A percentile compares a stretch with the other conserved stretches of the same genome.
Conservation (phyloP, 2,113 vertebrate genomes). For the Hippopotamus amphibius region DNA sequence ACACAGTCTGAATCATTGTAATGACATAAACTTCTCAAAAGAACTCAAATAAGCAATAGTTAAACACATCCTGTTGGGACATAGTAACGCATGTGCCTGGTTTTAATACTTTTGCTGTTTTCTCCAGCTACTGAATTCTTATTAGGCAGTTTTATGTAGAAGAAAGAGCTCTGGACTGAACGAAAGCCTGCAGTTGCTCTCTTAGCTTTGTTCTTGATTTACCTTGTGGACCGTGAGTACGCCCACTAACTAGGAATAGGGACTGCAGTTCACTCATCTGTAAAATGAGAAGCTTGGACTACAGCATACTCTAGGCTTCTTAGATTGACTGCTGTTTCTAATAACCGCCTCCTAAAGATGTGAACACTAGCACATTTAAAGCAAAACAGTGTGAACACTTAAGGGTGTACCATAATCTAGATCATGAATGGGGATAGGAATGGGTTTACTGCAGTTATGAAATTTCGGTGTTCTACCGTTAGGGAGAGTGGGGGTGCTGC, state of each 20-base stretch:
- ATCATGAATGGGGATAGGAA: neutral
- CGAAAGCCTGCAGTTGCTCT: neutral
- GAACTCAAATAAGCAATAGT: neutral
- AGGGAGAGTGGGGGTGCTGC: neutral
- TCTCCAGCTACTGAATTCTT: neutral
- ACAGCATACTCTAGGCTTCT: neutral
- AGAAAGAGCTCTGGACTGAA: neutral
- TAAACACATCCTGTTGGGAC: neutral
- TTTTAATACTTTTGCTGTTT: neutral
- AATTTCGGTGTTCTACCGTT: neutral
- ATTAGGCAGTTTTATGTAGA: neutral
- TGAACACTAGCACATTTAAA: neutral
- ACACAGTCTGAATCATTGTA: neutral
- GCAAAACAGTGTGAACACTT: neutral
- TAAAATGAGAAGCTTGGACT: neutral
- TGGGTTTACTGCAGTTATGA: neutral
- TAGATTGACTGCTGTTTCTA: neutral
- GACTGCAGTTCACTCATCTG: neutral
- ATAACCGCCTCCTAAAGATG: neutral
- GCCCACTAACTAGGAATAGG: neutral
- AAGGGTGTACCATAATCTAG: neutral
- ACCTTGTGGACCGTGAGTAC: neutral
- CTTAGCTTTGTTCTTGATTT: neutral
- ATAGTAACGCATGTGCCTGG: neutral
- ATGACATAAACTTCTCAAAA: neutral